Percentiles rank a stretch among this genome's conserved stretches.
phyloP scores from a whole-genome alignment of 2,113 vertebrate species.

The Oreochromis tanganicae region DNA sequence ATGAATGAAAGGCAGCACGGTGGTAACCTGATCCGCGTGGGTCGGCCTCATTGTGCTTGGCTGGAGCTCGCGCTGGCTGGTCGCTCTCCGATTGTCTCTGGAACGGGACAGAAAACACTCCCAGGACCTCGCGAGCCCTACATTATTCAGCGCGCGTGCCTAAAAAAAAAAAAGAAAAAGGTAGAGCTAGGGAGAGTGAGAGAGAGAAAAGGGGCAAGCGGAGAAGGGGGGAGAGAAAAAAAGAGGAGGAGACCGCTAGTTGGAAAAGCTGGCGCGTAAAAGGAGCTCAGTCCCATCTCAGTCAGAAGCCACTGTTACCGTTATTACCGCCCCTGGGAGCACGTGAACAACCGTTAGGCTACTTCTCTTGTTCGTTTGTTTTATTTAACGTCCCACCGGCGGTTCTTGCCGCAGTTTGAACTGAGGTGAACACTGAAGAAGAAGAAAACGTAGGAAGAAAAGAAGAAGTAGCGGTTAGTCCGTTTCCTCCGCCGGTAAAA shows the following conservation, averaged over 20 bases:
- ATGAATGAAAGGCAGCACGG: conserved; percentile 50
- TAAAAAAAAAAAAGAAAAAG: background rate
- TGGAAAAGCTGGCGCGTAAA: conserved; percentile 58
- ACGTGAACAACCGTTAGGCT: background rate
- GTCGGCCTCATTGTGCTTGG: conserved; percentile 57
- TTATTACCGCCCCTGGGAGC: background rate
- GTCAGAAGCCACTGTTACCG: conserved; percentile 1
- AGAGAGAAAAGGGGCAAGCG: background rate
- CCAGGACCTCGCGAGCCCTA: conserved; percentile 60
- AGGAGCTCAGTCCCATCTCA: conserved; percentile 50
- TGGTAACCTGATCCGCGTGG: conserved; percentile 67
- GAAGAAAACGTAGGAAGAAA: background rate
- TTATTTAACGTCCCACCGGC: background rate
- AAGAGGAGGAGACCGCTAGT: background rate
- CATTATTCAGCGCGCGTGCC: conserved; percentile 75
- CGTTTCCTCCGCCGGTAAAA: background rate
- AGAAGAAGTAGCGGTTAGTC: background rate
- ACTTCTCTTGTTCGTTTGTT: background rate
- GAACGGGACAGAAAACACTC: conserved; percentile 69
- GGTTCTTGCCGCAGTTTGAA: background rate
- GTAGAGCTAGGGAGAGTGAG: background rate
- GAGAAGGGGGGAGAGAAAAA: background rate
- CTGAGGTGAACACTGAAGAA: background rate
- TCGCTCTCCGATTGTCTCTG: conserved; percentile 58
- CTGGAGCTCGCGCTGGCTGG: conserved; percentile 34